A percentile compares a stretch with the other conserved stretches of the same genome.
Evolutionary conservation across 1,140 invertebrate genomes (phyloP).

Genomic region (Armadillidium nasatum): DNA sequence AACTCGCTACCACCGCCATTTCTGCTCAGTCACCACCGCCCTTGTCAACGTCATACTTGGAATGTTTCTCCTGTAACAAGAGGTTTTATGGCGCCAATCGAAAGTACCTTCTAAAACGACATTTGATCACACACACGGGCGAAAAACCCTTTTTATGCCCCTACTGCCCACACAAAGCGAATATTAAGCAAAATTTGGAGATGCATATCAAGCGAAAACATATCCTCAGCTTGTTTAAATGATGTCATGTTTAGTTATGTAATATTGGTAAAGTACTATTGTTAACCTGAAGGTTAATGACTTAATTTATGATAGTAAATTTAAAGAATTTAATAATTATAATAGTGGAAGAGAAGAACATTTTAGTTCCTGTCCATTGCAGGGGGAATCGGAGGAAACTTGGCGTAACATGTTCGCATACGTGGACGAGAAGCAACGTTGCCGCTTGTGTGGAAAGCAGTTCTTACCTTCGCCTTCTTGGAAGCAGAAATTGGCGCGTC

Average conservation of each 20-base stretch:
- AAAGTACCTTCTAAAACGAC: conserved; percentile 43
- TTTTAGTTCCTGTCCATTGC: conserved; percentile 30
- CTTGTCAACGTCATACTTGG: conserved; percentile 49
- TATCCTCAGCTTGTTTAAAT: neutral
- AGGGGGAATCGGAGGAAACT: conserved; percentile 33
- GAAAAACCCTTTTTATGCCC: conserved; percentile 50
- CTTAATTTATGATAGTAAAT: neutral
- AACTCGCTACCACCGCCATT: no score
- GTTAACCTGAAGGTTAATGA: no score
- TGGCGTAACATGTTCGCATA: conserved; percentile 35
- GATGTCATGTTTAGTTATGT: no score
- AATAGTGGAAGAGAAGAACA: conserved; percentile 18
- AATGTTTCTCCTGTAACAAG: conserved; percentile 96
- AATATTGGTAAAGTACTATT: no score
- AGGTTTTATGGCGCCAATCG: conserved; percentile 94
- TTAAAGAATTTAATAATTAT: conserved; percentile 21
- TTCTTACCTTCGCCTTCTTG: conserved; percentile 42
- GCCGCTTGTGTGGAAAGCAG: conserved; percentile 44
- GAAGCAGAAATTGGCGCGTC: conserved; percentile 43
- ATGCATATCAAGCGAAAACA: conserved; percentile 45
- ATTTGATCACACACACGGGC: conserved; percentile 38
- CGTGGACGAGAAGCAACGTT: conserved; percentile 39
- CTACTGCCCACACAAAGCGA: conserved; percentile 41
- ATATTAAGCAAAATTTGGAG: conserved; percentile 41
- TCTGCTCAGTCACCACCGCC: no score